Evolutionary conservation across 2,113 vertebrate genomes (phyloP), one percentile per base, ranked within the genome.

Genomic region (Zosterops pallidus): DNA sequence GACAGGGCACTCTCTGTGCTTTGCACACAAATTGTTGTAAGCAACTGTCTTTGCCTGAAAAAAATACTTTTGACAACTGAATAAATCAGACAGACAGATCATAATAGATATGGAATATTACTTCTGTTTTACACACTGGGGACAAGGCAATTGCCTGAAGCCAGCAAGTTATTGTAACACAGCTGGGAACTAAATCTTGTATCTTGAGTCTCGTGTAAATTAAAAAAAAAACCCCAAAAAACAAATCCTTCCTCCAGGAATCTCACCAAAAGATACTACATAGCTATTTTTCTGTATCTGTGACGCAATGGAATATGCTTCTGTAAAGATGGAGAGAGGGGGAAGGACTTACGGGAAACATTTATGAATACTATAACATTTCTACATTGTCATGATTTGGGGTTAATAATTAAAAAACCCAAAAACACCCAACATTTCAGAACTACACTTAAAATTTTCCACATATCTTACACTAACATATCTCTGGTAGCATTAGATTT

Each of bases 31-130:
- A 90, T 74, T 70, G 53, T 52, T 0, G 0, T 29, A 70, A 91
- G 64, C 60, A 83, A 60, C 70, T 86, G 64, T 11, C 50, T 64
- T 69, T 37, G n/a, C 46, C 47, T 89, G 63, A 64, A 92, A 92
- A 94, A 86, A 42, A 14, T 7, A n/a, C 18, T 50, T 95, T 11
- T 86, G 81, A 91, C 47, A 89, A 89, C 68, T 41, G 55, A 94
- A 86, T 92, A 89, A 89, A 92, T 92, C 81, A 96, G 91, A 67
- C 33, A 91, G 55, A 5, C 2, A 12, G 52, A 96, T 70, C 56
- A 65, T 67, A 84, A 83, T 1, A 78, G 72, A 75, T 84, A 84
- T 42, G 42, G 65, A 83, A 81, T 89, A 81, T 86, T 77, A 69
- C 17, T 74, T 62, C 84, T 92, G 60, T 89, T 94, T 86, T 91